phyloP scores from a whole-genome alignment of 2,888 invertebrate genomes.

The Diploptera punctata region DNA sequence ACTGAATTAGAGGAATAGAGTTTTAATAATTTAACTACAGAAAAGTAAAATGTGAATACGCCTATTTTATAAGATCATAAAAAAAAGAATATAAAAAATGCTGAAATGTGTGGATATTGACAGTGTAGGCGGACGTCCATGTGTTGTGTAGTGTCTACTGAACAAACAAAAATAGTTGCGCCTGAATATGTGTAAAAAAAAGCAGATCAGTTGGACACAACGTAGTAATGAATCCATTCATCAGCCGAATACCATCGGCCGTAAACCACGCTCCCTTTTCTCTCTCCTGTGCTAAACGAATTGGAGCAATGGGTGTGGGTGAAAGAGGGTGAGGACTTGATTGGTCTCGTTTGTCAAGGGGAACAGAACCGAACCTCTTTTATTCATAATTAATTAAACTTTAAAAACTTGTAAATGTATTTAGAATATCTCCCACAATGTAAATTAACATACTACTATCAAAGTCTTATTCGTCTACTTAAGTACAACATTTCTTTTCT shows the following conservation, averaged over 20 bases:
- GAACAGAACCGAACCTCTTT: no score
- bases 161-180: slow-evolving; percentile 19
- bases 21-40: no score
- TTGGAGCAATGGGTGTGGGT: slow-evolving; percentile 12
- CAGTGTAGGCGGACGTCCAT: slow-evolving; percentile 1
- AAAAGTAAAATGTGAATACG: no score
- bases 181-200: not conserved
- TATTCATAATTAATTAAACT: no score
- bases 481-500: no score
- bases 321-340: slow-evolving; percentile 23
- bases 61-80: no score
- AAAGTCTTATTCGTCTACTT: no score
- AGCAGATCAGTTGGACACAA: slow-evolving; percentile 23
- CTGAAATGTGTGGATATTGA: not conserved
- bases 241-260: slow-evolving; percentile 30
- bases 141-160: not conserved
- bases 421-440: no score
- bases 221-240: slow-evolving; percentile 37
- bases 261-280: slow-evolving; percentile 17
- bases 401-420: no score
- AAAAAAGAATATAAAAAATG: no score
- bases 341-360: slow-evolving; percentile 34
- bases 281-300: slow-evolving; percentile 30
- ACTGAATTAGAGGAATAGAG: no score
- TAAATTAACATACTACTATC: no score